Base-by-base conservation (phyloP, 1,140 invertebrate species). In the Calycopis cecrops region DNA sequence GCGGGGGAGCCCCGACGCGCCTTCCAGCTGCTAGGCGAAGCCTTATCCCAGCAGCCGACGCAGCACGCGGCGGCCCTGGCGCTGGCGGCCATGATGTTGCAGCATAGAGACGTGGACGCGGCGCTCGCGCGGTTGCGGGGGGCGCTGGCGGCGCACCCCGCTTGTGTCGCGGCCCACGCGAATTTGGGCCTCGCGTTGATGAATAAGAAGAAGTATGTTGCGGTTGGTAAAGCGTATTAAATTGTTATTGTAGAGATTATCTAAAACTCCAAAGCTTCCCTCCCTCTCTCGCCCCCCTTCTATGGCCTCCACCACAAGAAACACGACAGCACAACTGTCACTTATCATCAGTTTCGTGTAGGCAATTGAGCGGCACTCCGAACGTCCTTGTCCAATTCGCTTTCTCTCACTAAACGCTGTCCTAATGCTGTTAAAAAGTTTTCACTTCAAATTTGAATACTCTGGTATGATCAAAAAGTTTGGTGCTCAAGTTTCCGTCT, bases 51-150 rank as follows among this genome's bases (percentile, higher is more conserved):
- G 48, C 74, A 79, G 38, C 80, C 83, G 0, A 71, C 76, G 0
- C 79, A 86, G 44, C 83, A 86, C 52, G 68, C 73, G 0, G 83
- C 83, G 1, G 81, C 83, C 0, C 58, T 85, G 1, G 79, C 81
- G 0, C 54, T 87, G 1, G 84, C 81, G 0, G 84, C 84, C 12
- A 85, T 87, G 81, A 74, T 87, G 77, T 57, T 85, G 21, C 76
- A 84, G 50, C 81, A 87, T 38, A 75, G 61, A 54, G 83, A 87
- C 40, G 35, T 74, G 1, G 79, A 83, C 21, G 81, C 83, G 1
- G 73, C 71, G 0, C 55, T 87, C 9, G 73, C 79, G 3, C 73
- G 83, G 17, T 64, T 87, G 0, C 85, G 79, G 60, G 72, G 72
- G 3, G 83, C 83, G 1, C 53, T 86, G 11, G 48, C 71, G 0